Conservation (phyloP, 1,140 invertebrate species). For the Scaptomyza hsui region DNA sequence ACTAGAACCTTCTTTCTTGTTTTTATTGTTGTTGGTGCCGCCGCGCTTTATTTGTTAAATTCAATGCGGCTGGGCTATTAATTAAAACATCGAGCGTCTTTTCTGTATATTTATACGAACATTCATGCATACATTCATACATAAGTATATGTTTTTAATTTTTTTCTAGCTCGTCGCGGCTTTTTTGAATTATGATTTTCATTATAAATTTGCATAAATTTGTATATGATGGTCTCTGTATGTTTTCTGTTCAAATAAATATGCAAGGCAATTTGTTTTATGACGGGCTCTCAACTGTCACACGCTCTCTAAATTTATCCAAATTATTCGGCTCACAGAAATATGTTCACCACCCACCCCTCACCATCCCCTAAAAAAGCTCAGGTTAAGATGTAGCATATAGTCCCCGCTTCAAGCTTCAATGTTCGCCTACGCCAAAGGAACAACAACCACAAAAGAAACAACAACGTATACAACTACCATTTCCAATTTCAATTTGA, state of each 20-base stretch:
- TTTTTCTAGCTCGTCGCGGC: conserved; percentile 30
- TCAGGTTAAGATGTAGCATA: background rate
- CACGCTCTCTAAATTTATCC: no score
- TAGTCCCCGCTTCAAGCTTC: background rate
- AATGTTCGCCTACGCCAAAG: background rate
- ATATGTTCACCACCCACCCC: no score
- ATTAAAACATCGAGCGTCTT: conserved; percentile 61
- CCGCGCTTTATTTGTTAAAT: conserved; percentile 67
- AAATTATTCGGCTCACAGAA: no score
- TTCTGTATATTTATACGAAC: conserved; percentile 1
- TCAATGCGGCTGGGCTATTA: conserved; percentile 75
- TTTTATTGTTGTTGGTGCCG: conserved; percentile 46
- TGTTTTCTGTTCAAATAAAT: conserved; percentile 57
- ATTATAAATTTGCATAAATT: conserved; percentile 72
- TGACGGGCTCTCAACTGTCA: conserved; percentile 19
- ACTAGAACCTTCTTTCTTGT: conserved; percentile 7
- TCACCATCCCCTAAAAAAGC: background rate
- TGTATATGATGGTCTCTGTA: conserved; percentile 15
- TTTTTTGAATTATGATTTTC: conserved; percentile 36
- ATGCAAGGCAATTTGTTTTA: conserved; percentile 69
- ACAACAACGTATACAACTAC: conserved; percentile 2
- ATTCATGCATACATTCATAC: background rate
- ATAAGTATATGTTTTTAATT: conserved; percentile 11
- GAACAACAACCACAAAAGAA: conserved; percentile 15
- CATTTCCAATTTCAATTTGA: conserved; percentile 24